Evolutionary conservation across 2,797 vertebrate species (phyloP).

Genomic region (Balearica regulorum): DNA sequence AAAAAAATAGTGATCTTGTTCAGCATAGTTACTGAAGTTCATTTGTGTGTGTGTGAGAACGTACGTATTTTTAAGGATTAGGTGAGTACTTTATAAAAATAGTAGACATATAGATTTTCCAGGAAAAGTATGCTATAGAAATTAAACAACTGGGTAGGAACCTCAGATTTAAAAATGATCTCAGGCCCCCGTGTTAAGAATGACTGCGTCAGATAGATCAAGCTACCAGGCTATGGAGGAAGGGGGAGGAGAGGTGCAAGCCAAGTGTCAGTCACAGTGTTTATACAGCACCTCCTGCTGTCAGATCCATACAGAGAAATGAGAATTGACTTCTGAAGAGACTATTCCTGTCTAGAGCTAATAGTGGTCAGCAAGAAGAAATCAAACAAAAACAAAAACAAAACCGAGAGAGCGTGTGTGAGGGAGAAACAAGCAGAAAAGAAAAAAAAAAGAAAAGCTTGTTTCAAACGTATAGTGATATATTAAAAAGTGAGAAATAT

Average conservation of each 20-base stretch:
- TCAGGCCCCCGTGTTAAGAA: conserved; percentile 37
- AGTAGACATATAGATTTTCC: neutral
- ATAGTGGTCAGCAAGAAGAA: neutral
- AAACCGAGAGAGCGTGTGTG: neutral
- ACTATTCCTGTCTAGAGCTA: neutral
- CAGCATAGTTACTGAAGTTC: neutral
- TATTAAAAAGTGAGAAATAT: neutral
- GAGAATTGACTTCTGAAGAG: conserved; percentile 12
- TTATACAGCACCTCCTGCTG: conserved; percentile 79
- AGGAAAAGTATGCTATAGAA: neutral
- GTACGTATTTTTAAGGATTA: neutral
- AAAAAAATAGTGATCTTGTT: neutral
- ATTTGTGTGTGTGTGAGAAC: neutral
- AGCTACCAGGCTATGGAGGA: neutral
- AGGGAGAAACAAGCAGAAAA: neutral
- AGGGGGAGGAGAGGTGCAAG: neutral
- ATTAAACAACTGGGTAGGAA: conserved; percentile 16
- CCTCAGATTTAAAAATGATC: conserved; percentile 19
- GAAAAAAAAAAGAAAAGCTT: neutral
- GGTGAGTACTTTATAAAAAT: neutral
- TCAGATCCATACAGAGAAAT: conserved; percentile 34
- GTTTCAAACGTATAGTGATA: neutral
- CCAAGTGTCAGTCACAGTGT: conserved; percentile 39
- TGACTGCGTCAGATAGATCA: conserved; percentile 25
- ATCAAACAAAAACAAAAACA: neutral